Base-by-base conservation (phyloP, 2,113 vertebrate genomes). In the Acanthochromis polyacanthus region DNA sequence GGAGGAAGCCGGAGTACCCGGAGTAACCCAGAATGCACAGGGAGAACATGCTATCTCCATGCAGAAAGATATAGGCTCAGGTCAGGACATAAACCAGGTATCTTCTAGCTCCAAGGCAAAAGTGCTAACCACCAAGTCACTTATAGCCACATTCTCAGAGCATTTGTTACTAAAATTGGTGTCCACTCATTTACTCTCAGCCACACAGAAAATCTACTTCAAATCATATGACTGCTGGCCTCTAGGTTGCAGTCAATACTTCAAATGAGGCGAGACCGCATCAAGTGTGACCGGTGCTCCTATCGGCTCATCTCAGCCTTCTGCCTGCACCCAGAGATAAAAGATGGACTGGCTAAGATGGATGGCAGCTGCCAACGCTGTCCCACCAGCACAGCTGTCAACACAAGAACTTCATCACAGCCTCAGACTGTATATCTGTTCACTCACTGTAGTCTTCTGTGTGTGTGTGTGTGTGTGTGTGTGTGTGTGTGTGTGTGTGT, bases 361-460 rank as follows among this genome's bases (percentile, higher is more conserved):
- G 83, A 90, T 85, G 71, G 23, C 32, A 51, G 57, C 3, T 73
- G 77, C 63, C 58, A 66, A 19, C 12, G 2, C n/a, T 9, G 6
- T 80, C 68, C 74, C 81, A 52, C 85, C 61, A 8, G 75, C 71
- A 1, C 72, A 40, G 82, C 84, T 87, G 76, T 86, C 84, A 85
- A 12, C 15, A 56, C 51, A 57, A 74, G 51, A 69, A 78, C 84
- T 89, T 89, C 43, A 91, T 90, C 80, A 80, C 80, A 28, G 61
- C 22, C 32, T 19, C 5, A 28, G 50, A 32, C 57, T 0, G 30
- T 65, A 46, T 67, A 32, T 43, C 20, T 0, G 17, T 46, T 59
- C 70, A 70, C 48, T 56, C 45, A 25, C 38, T 43, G 19, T 16
- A 17, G 12, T 19, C 10, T 1, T 57, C 7, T 38, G 8, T 66